Conservation (phyloP, 2,113 vertebrate genomes). For the Gymnogyps californianus region DNA sequence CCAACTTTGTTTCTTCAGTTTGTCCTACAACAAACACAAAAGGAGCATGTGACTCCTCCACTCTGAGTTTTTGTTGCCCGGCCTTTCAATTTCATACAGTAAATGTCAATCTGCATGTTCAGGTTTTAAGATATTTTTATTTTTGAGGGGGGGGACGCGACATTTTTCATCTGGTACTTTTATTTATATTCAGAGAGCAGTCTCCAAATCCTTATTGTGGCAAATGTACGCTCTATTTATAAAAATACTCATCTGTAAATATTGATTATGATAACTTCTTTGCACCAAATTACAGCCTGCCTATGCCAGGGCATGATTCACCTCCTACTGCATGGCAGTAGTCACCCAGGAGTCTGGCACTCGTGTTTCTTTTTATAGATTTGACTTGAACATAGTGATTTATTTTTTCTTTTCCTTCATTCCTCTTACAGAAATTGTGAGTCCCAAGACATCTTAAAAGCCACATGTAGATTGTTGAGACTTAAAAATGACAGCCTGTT, state of each 20-base stretch:
- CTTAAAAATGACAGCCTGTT: not conserved
- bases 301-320: slow-evolving; percentile 13
- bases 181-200: not conserved
- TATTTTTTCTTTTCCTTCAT: not conserved
- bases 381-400: not conserved
- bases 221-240: not conserved
- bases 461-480: not conserved
- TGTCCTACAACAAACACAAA: not conserved
- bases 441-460: not conserved
- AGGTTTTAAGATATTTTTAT: not conserved
- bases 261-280: not conserved
- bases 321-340: not conserved
- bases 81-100: not conserved
- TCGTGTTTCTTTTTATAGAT: not conserved
- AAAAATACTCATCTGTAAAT: slow-evolving; percentile 12
- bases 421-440: not conserved
- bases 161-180: not conserved
- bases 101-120: not conserved
- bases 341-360: slow-evolving; percentile 8
- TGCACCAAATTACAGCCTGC: slow-evolving; percentile 3
- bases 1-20: not conserved
- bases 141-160: rapidly evolving
- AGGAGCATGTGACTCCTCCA: not conserved
- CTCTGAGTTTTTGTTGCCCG: not conserved
- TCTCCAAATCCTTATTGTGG: not conserved